Evolutionary conservation across 2,113 vertebrate species (phyloP).

Genomic region (Reinhardtius hippoglossoides): DNA sequence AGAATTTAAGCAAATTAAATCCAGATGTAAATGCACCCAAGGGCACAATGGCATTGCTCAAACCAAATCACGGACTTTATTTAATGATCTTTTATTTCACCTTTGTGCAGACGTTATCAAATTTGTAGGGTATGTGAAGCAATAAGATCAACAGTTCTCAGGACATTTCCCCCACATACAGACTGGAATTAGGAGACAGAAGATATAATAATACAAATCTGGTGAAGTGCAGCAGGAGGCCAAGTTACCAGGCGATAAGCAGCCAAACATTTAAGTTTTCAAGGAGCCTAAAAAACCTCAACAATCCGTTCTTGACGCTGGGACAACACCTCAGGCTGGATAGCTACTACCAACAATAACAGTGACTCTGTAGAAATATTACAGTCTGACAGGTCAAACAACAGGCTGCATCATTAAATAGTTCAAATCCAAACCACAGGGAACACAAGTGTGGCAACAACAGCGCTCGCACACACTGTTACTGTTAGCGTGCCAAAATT

Average conservation of each 20-base stretch:
- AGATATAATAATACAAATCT: too few relatives aligned
- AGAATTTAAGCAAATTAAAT: neutral
- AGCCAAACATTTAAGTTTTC: too few relatives aligned
- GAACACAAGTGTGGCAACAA: conserved; percentile 45
- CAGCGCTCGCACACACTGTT: conserved; percentile 14
- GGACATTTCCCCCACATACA: too few relatives aligned
- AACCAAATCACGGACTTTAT: neutral
- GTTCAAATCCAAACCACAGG: conserved; percentile 47
- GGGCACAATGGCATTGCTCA: neutral
- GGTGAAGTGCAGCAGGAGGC: too few relatives aligned
- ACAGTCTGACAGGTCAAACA: conserved; percentile 50
- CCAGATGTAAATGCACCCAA: conserved; percentile 5
- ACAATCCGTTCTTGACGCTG: neutral
- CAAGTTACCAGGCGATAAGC: too few relatives aligned
- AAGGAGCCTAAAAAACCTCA: conserved; percentile 10
- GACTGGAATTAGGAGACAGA: too few relatives aligned
- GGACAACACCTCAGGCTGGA: neutral
- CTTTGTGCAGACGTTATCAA: neutral
- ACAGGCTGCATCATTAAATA: conserved; percentile 46
- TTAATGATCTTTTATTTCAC: neutral
- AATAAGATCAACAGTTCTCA: too few relatives aligned
- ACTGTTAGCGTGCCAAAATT: conserved; percentile 21
- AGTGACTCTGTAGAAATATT: conserved; percentile 31
- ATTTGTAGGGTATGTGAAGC: neutral
- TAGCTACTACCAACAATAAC: conserved; percentile 23